A percentile compares a stretch with the other conserved stretches of the same genome.
These are phyloP conservation scores for Seira musarum DNA, from an alignment of 2,888 invertebrate genomes.

Conservation along the genomic window DNA sequence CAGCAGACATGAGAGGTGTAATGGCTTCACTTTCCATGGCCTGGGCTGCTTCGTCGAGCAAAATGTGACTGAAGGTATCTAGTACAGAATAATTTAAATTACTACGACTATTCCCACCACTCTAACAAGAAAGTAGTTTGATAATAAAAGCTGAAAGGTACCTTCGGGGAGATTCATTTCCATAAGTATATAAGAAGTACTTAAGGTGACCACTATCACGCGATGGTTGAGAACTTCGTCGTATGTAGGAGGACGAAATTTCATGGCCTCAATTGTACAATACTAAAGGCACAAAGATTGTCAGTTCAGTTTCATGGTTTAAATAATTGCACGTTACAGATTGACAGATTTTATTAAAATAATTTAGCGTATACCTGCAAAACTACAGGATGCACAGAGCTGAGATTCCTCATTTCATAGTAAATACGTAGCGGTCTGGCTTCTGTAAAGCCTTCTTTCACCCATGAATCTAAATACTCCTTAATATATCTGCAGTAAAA, in stretches of 20 bases:
- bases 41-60: constrained; percentile 90
- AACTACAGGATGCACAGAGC: constrained; percentile 82
- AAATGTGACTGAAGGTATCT: constrained; percentile 84
- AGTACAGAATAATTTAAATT: constrained; percentile 25
- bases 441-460: constrained; percentile 78
- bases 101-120: too few relatives aligned
- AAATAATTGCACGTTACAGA: background rate
- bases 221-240: constrained; percentile 82
- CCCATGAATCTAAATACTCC: constrained; percentile 86
- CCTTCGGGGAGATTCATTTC: constrained; percentile 80
- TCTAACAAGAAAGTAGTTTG: too few relatives aligned
- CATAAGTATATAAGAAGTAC: constrained; percentile 83
- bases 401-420: constrained; percentile 84
- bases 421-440: constrained; percentile 84
- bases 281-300: constrained; percentile 75
- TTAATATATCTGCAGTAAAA: constrained; percentile 84
- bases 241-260: constrained; percentile 80
- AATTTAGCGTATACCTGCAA: too few relatives aligned
- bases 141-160: too few relatives aligned
- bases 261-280: constrained; percentile 79
- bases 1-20: constrained; percentile 84
- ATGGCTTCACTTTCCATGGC: constrained; percentile 90
- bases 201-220: constrained; percentile 85
- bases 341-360: background rate
- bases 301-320: background rate